phyloP scores from a whole-genome alignment of 2,113 vertebrate species.

The Sebastes fasciatus region DNA sequence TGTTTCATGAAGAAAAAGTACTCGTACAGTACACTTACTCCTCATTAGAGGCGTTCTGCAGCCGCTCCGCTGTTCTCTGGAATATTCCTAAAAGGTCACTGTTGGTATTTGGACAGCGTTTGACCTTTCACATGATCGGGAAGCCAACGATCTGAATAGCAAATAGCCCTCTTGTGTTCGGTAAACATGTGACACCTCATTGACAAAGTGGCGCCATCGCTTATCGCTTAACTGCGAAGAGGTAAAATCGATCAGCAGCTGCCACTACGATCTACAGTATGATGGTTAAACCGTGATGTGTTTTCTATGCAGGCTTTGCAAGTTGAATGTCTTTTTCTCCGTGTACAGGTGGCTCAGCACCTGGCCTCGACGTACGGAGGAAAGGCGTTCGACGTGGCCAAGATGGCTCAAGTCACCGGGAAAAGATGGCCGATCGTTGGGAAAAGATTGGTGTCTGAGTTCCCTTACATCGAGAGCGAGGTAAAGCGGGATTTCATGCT shows the following conservation, averaged over 20 bases:
- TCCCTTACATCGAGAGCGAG: slow-evolving; percentile 98
- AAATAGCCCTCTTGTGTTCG: slow-evolving; percentile 72
- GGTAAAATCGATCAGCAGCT: slow-evolving; percentile 32
- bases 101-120: slow-evolving; percentile 86
- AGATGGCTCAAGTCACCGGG: slow-evolving; percentile 95
- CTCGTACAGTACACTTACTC: slow-evolving; percentile 44
- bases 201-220: slow-evolving; percentile 39
- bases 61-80: slow-evolving; percentile 57
- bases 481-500: slow-evolving; percentile 67
- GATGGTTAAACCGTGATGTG: too few relatives aligned
- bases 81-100: slow-evolving; percentile 86
- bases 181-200: slow-evolving; percentile 66
- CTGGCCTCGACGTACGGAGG: slow-evolving; percentile 91
- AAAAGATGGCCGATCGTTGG: slow-evolving; percentile 97
- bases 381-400: slow-evolving; percentile 95
- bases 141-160: slow-evolving; percentile 76
- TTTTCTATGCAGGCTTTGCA: too few relatives aligned
- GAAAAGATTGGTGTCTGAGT: slow-evolving; percentile 95
- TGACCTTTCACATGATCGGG: slow-evolving; percentile 82
- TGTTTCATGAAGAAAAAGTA: slow-evolving; percentile 46
- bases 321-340: background rate
- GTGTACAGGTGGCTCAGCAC: slow-evolving; percentile 92
- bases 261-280: background rate
- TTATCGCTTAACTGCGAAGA: slow-evolving; percentile 26
- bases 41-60: slow-evolving; percentile 76